Evolutionary conservation across 2,888 invertebrate species (phyloP), one percentile per base, ranked within the genome.

Genomic region (Cephus pulcher): DNA sequence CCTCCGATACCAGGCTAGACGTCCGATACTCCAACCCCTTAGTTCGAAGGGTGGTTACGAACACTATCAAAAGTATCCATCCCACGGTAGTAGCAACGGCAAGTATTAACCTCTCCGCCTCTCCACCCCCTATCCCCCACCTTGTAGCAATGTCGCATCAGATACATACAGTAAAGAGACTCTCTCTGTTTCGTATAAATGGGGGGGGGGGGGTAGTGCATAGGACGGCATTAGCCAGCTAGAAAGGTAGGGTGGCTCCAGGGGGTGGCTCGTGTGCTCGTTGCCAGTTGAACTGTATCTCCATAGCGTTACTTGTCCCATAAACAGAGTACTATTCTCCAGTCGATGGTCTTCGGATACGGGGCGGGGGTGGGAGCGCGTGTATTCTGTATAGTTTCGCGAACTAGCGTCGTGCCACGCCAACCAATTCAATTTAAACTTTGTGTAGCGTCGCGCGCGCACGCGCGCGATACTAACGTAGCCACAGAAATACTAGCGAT

Each of bases 371-470:
- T 35, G 1, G 35, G 12, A 83, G 83, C 84, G 81, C 82, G 81
- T 83, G 84, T 81, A 80, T 76, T 56, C 85, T 84, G 82, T 86
- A 88, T 88, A 89, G 89, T 88, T 89, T 88, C 82, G 85, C 86
- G 87, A 90, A 90, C 89, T 89, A 89, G 85, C 83, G 80, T 82
- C 82, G 84, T 81, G 82, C 82, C 84, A 82, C 82, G 86, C 88
- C 87, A 88, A 86, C 88, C 90, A 90, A 91, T 91, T 91, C 91
- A 91, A 91, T 91, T 91, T 90, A 91, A 91, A 91, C 91, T 91
- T 91, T 87, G 71, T 33, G 87, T 79, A 79, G 81, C 81, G 80
- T 80, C 75, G 81, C 75, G 79, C 78, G 73, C 81, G 80, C 23
- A 69, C 6, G 32, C 76, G 75, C 32, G 15, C 33, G 56, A 76